Percentiles rank a stretch among this genome's conserved stretches.
These are phyloP conservation scores for Fregetta grallaria DNA, from an alignment of 2,113 vertebrate genomes.

Conservation along the genomic window DNA sequence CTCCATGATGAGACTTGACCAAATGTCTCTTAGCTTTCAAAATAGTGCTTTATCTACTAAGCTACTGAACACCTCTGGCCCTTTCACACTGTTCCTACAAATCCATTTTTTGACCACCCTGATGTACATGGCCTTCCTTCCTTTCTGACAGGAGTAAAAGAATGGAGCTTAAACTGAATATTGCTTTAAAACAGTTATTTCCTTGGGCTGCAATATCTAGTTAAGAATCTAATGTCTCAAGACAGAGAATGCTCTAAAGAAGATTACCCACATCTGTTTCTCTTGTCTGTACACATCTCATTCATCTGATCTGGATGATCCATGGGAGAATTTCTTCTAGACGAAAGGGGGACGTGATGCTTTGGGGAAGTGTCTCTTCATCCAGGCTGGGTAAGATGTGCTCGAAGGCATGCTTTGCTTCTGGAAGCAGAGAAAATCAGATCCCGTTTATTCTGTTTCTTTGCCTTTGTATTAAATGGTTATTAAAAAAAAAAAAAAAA, in stretches of 20 bases:
- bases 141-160: not conserved
- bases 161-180: not conserved
- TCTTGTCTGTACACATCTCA: not conserved
- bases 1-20: not conserved
- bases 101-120: not conserved
- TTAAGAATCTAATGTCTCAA: not conserved
- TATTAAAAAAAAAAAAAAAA: not conserved
- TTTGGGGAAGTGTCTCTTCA: not conserved
- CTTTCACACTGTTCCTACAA: not conserved
- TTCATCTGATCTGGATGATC: not conserved
- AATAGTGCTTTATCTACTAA: not conserved
- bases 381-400: not conserved
- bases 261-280: not conserved
- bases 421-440: not conserved
- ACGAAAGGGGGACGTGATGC: rapidly evolving
- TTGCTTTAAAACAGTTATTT: conserved; percentile 3
- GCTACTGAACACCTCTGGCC: not conserved
- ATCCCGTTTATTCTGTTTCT: not conserved
- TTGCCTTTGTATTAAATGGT: not conserved
- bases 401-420: not conserved
- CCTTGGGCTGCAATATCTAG: not conserved
- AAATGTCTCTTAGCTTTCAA: not conserved
- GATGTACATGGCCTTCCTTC: not conserved
- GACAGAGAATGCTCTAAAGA: not conserved
- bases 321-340: not conserved